Percentiles rank a stretch among this genome's conserved stretches.
Evolutionary conservation across 2,888 invertebrate species (phyloP).

Genomic region (Callinectes sapidus): DNA sequence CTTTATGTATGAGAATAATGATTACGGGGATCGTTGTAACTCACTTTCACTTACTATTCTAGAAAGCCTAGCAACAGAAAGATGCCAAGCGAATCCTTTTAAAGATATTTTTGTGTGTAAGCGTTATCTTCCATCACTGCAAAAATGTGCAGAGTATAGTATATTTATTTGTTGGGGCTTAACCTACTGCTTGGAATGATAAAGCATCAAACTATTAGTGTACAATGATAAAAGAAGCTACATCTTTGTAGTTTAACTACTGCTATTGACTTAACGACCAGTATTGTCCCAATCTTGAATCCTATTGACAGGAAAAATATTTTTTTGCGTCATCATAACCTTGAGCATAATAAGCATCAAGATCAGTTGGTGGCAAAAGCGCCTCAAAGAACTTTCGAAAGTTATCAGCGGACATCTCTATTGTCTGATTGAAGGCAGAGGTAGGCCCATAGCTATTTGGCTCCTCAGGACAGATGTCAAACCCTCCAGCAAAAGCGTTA

Average conservation of each 20-base stretch:
- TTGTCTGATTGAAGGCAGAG: constrained; percentile 58
- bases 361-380: constrained; percentile 47
- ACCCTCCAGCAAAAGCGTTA: constrained; percentile 60
- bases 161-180: too few species aligned
- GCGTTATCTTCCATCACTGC: too few species aligned
- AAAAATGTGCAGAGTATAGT: too few species aligned
- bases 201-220: too few species aligned
- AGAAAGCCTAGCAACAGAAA: too few species aligned
- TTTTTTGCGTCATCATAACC: constrained; percentile 54
- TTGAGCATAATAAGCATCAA: constrained; percentile 40
- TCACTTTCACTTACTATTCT: too few species aligned
- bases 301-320: background rate
- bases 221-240: background rate
- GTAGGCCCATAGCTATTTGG: constrained; percentile 36
- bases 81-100: too few species aligned
- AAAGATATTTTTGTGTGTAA: too few species aligned
- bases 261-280: background rate
- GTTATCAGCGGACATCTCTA: constrained; percentile 56
- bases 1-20: too few species aligned
- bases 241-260: background rate
- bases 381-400: constrained; percentile 41
- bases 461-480: constrained; percentile 60
- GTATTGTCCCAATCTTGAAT: background rate
- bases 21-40: too few species aligned
- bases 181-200: too few species aligned